These are phyloP conservation scores for Zaprionus lineosus DNA, from an alignment of 2,888 invertebrate genomes.

Conservation along the genomic window DNA sequence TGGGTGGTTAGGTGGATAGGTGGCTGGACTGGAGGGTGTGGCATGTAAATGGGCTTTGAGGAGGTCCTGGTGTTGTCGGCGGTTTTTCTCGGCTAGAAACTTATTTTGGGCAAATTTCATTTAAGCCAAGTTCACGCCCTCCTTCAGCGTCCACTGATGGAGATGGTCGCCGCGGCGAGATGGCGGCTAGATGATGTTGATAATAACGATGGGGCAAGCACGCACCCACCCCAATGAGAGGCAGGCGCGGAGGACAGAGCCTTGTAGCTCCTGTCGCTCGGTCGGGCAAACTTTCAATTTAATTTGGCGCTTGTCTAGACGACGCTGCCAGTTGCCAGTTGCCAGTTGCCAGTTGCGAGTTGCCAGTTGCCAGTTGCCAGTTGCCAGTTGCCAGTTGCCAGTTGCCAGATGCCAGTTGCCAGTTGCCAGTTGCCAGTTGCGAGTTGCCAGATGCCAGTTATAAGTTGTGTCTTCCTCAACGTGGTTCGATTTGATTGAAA, in stretches of 20 bases:
- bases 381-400: constrained; percentile 31
- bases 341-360: constrained; percentile 16
- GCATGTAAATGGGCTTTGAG: too few relatives aligned
- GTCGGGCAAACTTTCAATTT: constrained; percentile 62
- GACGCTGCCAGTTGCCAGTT: constrained; percentile 20
- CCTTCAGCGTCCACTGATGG: constrained; percentile 42
- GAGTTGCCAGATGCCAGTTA: constrained; percentile 11
- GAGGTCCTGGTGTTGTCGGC: neutral
- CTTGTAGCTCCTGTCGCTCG: too few relatives aligned
- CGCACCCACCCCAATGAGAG: neutral
- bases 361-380: constrained; percentile 17
- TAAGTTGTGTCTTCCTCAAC: too few relatives aligned
- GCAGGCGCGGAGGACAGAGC: too few relatives aligned
- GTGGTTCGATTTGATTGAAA: constrained; percentile 63
- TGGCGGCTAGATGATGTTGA: constrained; percentile 11
- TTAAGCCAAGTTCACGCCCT: constrained; percentile 45
- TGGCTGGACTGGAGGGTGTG: neutral
- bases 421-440: constrained; percentile 18
- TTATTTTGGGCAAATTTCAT: constrained; percentile 55
- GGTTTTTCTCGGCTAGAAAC: constrained; percentile 24
- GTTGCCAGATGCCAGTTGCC: constrained; percentile 17
- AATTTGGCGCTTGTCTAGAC: constrained; percentile 69
- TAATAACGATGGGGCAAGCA: neutral
- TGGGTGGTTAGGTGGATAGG: too few relatives aligned
- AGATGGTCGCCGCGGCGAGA: constrained; percentile 43